phyloP scores from a whole-genome alignment of 2,113 vertebrate genomes.

The Daboia siamensis region DNA sequence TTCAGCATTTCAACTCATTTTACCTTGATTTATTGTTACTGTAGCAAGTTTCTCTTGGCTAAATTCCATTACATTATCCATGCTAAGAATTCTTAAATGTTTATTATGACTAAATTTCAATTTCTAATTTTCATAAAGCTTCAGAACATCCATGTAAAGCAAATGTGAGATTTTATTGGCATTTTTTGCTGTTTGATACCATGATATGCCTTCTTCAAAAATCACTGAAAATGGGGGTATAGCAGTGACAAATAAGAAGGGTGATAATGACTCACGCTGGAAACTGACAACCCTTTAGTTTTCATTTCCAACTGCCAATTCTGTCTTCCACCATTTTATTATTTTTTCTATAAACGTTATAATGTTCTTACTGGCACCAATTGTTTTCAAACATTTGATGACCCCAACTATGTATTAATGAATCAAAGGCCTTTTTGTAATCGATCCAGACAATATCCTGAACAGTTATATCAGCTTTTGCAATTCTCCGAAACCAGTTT shows the following conservation, averaged over 20 bases:
- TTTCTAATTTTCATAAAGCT: neutral
- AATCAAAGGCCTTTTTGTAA: neutral
- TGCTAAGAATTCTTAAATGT: neutral
- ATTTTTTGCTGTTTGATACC: neutral
- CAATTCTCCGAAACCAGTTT: neutral
- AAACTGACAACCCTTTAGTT: neutral
- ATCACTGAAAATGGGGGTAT: neutral
- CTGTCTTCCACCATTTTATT: neutral
- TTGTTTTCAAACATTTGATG: neutral
- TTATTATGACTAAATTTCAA: neutral
- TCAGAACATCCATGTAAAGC: neutral
- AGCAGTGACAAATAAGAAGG: neutral
- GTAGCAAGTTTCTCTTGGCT: neutral
- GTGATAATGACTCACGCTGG: neutral
- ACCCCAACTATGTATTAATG: neutral
- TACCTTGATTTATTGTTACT: neutral
- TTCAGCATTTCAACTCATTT: neutral
- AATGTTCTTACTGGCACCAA: neutral
- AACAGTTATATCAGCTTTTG: neutral
- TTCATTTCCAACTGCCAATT: neutral
- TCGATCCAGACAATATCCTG: neutral
- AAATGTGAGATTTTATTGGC: neutral
- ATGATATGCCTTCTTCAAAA: neutral
- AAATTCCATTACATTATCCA: neutral
- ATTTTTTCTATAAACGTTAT: neutral